These are phyloP conservation scores for Drosophila aff. DNA, from an alignment of 1,140 invertebrate species.

Conservation along the genomic window DNA sequence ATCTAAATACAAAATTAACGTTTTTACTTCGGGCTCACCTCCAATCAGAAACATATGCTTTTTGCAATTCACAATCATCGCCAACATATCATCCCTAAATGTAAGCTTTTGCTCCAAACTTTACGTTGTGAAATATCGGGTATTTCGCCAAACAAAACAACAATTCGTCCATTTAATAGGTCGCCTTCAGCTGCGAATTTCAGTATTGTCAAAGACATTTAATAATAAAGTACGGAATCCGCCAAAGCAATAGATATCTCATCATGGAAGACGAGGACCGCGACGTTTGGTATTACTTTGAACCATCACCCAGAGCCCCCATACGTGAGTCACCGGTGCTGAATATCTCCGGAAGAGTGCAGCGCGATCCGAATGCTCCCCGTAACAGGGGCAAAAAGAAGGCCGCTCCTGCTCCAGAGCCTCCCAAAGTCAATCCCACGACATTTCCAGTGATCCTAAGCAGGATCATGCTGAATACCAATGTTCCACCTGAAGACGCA, in stretches of 20 bases:
- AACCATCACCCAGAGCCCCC: not conserved
- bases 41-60: not conserved
- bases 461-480: conserved; percentile 28
- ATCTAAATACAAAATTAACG: not conserved
- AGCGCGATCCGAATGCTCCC: not conserved
- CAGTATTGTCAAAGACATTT: conserved; percentile 3
- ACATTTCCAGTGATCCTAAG: conserved; percentile 32
- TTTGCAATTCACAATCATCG: not conserved
- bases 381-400: conserved; percentile 31
- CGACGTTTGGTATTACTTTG: too few species aligned
- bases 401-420: not conserved
- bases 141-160: conserved; percentile 25
- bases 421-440: conserved; percentile 6
- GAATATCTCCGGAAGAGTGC: conserved; percentile 18
- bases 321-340: conserved; percentile 10
- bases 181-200: not conserved
- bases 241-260: too few species aligned
- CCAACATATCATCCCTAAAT: conserved; percentile 8
- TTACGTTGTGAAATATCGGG: conserved; percentile 20
- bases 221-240: not conserved
- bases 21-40: not conserved
- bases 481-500: not conserved
- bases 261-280: conserved; percentile 4
- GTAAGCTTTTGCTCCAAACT: conserved; percentile 9
- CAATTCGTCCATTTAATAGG: conserved; percentile 7